Evolutionary conservation across 2,113 vertebrate genomes (phyloP).

Genomic region (Actinemys pallida): DNA sequence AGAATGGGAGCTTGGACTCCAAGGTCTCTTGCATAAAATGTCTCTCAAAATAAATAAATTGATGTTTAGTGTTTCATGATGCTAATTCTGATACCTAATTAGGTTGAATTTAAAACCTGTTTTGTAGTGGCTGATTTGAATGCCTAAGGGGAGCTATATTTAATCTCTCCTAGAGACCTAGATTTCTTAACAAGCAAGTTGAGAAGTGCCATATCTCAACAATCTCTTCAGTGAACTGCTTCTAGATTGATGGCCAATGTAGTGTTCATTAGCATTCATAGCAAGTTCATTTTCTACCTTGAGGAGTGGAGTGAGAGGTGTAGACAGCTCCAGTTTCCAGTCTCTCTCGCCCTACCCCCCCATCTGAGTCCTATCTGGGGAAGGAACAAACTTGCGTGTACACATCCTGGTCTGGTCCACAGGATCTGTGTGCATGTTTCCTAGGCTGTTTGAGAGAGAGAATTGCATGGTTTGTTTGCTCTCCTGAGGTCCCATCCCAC

Average conservation of each 20-base stretch:
- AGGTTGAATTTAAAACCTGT: not conserved
- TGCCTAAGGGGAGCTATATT: not conserved
- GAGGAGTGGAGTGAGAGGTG: not conserved
- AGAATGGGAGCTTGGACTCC: rapidly evolving
- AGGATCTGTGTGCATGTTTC: not conserved
- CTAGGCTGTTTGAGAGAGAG: rapidly evolving
- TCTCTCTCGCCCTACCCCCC: not conserved
- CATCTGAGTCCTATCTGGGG: not conserved
- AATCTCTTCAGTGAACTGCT: not conserved
- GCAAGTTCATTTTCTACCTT: not conserved
- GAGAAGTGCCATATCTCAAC: not conserved
- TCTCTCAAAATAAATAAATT: not conserved
- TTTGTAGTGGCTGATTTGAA: conserved; percentile 19
- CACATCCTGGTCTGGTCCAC: not conserved
- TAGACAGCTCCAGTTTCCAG: rapidly evolving
- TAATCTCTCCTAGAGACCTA: not conserved
- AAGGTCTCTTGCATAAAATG: not conserved
- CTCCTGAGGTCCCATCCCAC: not conserved
- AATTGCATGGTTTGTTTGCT: not conserved
- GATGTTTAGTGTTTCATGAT: not conserved
- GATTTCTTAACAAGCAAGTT: conserved; percentile 15
- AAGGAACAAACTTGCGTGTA: not conserved
- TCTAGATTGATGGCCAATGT: not conserved
- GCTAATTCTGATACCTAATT: not conserved
- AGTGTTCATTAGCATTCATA: not conserved